Percentiles rank a stretch among this genome's conserved stretches.
Conservation (phyloP, 2,888 invertebrate species). For the Archaeoteleia sp. region DNA sequence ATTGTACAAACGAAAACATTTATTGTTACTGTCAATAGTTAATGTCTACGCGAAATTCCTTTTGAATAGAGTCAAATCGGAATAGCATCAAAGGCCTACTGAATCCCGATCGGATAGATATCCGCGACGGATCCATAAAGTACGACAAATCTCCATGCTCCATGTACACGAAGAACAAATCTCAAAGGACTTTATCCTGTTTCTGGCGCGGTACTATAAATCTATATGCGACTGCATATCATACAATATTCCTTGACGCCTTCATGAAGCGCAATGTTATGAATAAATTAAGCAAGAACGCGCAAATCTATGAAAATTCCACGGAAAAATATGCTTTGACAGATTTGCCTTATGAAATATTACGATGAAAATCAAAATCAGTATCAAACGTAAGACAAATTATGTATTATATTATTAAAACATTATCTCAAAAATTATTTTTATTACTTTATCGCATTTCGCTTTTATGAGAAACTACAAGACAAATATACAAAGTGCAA, state of each 20-base stretch:
- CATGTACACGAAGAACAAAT: constrained; percentile 28
- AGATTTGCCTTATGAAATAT: constrained; percentile 19
- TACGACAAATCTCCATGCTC: constrained; percentile 37
- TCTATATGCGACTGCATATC: constrained; percentile 23
- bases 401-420: too few species aligned
- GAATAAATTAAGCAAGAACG: constrained; percentile 41
- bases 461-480: too few species aligned
- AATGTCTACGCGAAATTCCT: constrained; percentile 45
- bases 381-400: constrained; percentile 6
- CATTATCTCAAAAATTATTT: too few species aligned
- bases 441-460: too few species aligned
- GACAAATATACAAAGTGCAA: too few species aligned
- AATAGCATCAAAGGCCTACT: constrained; percentile 64
- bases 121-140: constrained; percentile 50
- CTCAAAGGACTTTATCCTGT: constrained; percentile 51
- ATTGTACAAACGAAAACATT: too few species aligned
- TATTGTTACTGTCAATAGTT: constrained; percentile 26
- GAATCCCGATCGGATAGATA: constrained; percentile 63
- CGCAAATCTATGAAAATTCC: constrained; percentile 18
- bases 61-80: constrained; percentile 63
- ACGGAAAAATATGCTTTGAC: constrained; percentile 26
- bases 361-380: constrained; percentile 20
- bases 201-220: constrained; percentile 35
- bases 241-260: constrained; percentile 44
- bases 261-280: constrained; percentile 36